A percentile compares a stretch with the other conserved stretches of the same genome.
Evolutionary conservation across 1,140 invertebrate species (phyloP).

Genomic region (Coelopa frigida): DNA sequence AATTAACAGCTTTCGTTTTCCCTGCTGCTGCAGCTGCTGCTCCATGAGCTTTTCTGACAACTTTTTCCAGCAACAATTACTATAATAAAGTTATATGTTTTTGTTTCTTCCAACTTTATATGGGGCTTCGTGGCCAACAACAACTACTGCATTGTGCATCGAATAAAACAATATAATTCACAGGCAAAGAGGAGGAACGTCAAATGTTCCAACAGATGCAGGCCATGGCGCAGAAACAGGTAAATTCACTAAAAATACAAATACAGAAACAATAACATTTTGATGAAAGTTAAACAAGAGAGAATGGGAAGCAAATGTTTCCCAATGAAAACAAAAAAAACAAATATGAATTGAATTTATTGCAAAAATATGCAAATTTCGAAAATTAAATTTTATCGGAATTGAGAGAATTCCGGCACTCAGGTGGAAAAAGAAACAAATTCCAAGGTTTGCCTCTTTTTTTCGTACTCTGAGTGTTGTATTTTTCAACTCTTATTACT

Average conservation of each 20-base stretch:
- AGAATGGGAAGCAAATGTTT: slow-evolving; percentile 8
- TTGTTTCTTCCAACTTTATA: neutral
- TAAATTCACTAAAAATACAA: slow-evolving; percentile 50
- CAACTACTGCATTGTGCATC: neutral
- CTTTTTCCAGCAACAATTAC: neutral
- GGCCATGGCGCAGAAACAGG: slow-evolving; percentile 91
- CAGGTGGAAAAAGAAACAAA: too few species aligned
- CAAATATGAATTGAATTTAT: too few species aligned
- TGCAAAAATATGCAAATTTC: slow-evolving; percentile 3
- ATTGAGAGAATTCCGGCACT: too few species aligned
- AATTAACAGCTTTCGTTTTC: too few species aligned
- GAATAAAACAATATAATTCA: neutral
- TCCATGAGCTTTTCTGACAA: too few species aligned
- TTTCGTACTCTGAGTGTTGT: too few species aligned
- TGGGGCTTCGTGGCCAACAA: too few species aligned
- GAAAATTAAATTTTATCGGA: too few species aligned
- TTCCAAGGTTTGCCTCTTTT: too few species aligned
- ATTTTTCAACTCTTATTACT: too few species aligned
- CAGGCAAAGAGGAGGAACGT: slow-evolving; percentile 90
- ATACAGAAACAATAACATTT: slow-evolving; percentile 2
- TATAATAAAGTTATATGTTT: neutral
- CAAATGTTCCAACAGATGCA: slow-evolving; percentile 95
- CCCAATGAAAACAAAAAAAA: slow-evolving; percentile 5
- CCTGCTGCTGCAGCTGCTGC: too few species aligned
- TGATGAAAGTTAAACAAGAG: too few species aligned